Evolutionary conservation across 2,113 vertebrate species (phyloP).

Genomic region (Gobio gobio): DNA sequence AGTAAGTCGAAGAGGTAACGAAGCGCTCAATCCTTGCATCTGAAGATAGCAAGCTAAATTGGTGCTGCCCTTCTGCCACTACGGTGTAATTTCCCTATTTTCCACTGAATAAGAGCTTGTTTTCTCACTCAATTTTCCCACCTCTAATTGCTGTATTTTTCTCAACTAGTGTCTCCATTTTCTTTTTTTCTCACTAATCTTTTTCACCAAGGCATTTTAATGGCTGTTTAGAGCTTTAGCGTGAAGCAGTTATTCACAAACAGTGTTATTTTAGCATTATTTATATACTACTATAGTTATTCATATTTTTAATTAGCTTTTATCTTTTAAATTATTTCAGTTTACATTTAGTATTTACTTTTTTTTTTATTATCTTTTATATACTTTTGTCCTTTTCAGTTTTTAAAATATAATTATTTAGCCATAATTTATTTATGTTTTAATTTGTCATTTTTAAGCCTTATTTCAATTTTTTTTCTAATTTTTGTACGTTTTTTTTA

Average conservation of each 20-base stretch:
- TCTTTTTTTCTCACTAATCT: neutral
- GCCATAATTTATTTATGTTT: no score
- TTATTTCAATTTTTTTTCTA: neutral
- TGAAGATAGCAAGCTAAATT: neutral
- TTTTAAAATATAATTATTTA: neutral
- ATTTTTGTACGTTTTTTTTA: neutral
- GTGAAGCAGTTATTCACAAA: neutral
- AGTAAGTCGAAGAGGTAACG: neutral
- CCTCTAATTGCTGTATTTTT: constrained; percentile 24
- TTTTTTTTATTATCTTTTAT: neutral
- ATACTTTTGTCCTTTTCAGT: neutral
- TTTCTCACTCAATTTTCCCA: constrained; percentile 1
- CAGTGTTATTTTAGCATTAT: neutral
- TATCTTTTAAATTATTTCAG: neutral
- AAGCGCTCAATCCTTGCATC: neutral
- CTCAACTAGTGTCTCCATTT: constrained; percentile 3
- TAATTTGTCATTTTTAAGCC: no score
- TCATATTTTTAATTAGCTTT: neutral
- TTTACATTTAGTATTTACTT: neutral
- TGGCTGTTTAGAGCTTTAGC: neutral
- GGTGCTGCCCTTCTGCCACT: neutral
- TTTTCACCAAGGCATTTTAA: neutral
- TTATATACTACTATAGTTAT: neutral
- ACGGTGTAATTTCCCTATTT: neutral
- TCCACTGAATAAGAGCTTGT: neutral